Base-by-base conservation (phyloP, 2,888 invertebrate species). In the Spodoptera picta region DNA sequence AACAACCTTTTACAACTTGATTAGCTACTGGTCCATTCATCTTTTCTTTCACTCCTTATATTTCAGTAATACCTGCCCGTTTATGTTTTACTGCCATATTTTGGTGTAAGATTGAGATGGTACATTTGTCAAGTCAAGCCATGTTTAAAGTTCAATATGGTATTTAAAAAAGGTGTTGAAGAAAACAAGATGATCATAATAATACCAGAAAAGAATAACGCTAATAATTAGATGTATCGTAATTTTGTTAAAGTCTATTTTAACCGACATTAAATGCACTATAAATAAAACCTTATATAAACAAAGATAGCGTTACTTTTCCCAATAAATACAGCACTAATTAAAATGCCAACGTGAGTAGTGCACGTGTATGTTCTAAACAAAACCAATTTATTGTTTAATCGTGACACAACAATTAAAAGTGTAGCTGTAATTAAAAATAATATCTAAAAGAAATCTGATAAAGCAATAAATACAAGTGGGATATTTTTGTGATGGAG, bases 41-140 rank as follows among this genome's bases (percentile, higher is more conserved):
- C 44, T 64, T 56, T 64, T 70, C 56, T 70, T 75, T 60, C 65
- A 50, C 64, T 70, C 56, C 56, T 70, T 63, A 75, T 53, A 56
- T 46, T 55, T 70, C 48, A 47, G 46, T 50, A 23, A 57, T 49
- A 57, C 46, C 12, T 54, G 41, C 7, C 50, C 31, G 52, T 11
- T 19, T 7, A 27, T 31, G 10, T 47, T 14, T 27, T 45, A 45
- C 44, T 36, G 51, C 41, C 9, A 23, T 24, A 42, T 41, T 14
- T 11, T 19, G 12, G 27, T 48, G 48, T 48, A 23, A 31, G 42
- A 65, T 56, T 45, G 2, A 43, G 24, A 36, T 36, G 9, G 36
- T 5, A 9, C 36, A 36, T 36, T 2, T 36, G 36, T 36, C 36
- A 36, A 36, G 31, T 36, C 31, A 36, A 5, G 1, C 6, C 6